Percentiles rank a stretch among this genome's conserved stretches.
Evolutionary conservation across 2,888 invertebrate species (phyloP).

Genomic region (Eristalis arbustorum): DNA sequence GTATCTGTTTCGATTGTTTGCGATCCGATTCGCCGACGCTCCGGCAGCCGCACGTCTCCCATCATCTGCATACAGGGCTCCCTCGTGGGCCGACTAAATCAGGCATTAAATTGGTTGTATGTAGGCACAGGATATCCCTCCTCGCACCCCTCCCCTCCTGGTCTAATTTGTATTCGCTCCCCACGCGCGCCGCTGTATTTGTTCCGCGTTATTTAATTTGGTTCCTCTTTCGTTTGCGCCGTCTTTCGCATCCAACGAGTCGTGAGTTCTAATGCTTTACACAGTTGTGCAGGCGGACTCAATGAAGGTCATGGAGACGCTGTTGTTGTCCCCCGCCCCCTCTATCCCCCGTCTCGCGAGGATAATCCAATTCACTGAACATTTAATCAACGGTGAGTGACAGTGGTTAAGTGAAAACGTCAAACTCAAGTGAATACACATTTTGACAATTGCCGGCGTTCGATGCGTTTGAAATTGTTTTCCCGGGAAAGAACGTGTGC

Average conservation of each 20-base stretch:
- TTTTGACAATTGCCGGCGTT: constrained; percentile 1
- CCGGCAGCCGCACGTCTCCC: background rate
- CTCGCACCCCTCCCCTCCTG: background rate
- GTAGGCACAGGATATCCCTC: background rate
- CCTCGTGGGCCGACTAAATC: constrained; percentile 1
- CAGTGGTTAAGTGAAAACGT: constrained; percentile 8
- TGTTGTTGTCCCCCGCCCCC: too few species aligned
- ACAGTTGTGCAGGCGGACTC: background rate
- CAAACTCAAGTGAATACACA: constrained; percentile 5
- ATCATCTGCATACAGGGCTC: background rate
- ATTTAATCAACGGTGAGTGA: constrained; percentile 21
- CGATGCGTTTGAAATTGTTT: background rate
- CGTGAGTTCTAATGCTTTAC: constrained; percentile 8
- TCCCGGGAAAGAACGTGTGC: background rate
- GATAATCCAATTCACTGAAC: constrained; percentile 28
- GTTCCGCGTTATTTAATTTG: constrained; percentile 28
- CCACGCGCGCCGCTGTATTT: background rate
- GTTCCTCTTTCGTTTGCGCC: background rate
- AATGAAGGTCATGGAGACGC: background rate
- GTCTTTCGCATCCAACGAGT: background rate
- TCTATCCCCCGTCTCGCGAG: too few species aligned
- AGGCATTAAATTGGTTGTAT: constrained; percentile 17
- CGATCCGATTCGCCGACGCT: background rate
- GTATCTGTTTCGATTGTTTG: constrained; percentile 11
- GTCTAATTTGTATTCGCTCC: constrained; percentile 13